Percentiles rank a stretch among this genome's conserved stretches.
Evolutionary conservation across 2,797 vertebrate genomes (phyloP).

Genomic region (Macropodus opercularis): DNA sequence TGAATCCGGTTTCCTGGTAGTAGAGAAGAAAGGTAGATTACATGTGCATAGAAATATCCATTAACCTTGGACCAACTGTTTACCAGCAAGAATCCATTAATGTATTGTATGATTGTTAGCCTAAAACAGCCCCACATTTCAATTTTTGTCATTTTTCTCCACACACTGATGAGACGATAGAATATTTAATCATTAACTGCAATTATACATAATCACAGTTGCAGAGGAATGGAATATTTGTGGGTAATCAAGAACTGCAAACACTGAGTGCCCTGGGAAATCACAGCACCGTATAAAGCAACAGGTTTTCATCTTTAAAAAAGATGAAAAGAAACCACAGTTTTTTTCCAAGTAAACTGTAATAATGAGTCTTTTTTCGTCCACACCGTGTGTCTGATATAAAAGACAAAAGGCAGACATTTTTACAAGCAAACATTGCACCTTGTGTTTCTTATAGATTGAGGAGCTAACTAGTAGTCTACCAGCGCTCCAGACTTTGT

Average conservation of each 20-base stretch:
- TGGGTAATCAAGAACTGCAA: background rate
- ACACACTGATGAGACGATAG: slow-evolving; percentile 6
- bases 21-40: slow-evolving; percentile 11
- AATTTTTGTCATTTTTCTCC: background rate
- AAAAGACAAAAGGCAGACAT: too few relatives aligned
- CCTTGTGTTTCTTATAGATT: slow-evolving; percentile 79
- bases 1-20: slow-evolving; percentile 3
- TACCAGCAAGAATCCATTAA: slow-evolving; percentile 8
- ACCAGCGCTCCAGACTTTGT: slow-evolving; percentile 86
- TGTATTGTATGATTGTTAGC: slow-evolving; percentile 10
- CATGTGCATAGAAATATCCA: slow-evolving; percentile 10
- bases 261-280: background rate
- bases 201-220: background rate
- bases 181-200: slow-evolving; percentile 2
- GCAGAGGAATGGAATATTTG: background rate
- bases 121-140: background rate
- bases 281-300: background rate
- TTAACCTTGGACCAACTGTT: background rate
- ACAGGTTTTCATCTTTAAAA: background rate
- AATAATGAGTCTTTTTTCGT: background rate
- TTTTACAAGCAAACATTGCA: background rate
- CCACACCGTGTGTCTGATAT: too few relatives aligned
- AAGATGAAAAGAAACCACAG: too few relatives aligned
- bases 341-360: too few relatives aligned
- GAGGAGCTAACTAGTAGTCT: slow-evolving; percentile 95